A percentile compares a stretch with the other conserved stretches of the same genome.
phyloP scores from a whole-genome alignment of 1,140 invertebrate genomes.

The Aphelenchoides fujianensis region DNA sequence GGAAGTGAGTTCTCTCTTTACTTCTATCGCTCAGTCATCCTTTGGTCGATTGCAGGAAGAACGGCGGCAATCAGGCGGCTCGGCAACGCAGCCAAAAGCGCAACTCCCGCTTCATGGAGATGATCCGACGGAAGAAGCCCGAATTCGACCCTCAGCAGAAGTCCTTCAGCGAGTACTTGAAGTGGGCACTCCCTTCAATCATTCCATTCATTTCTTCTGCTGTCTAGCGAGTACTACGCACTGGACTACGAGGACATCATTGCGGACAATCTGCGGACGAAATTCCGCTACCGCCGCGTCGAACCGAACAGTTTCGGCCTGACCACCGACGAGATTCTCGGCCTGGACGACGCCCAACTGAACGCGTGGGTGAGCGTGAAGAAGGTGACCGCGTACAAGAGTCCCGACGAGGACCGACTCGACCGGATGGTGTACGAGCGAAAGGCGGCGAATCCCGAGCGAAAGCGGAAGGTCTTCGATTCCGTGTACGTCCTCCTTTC shows the following conservation, averaged over 20 bases:
- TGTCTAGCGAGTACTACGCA: conserved; percentile 88
- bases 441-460: conserved; percentile 72
- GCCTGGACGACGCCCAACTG: conserved; percentile 83
- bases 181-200: too few species aligned
- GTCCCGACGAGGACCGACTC: conserved; percentile 75
- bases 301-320: conserved; percentile 85
- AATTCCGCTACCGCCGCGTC: conserved; percentile 87
- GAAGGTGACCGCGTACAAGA: conserved; percentile 75
- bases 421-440: conserved; percentile 75
- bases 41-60: too few species aligned
- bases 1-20: too few species aligned
- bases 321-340: conserved; percentile 83
- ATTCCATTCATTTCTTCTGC: too few species aligned
- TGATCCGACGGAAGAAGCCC: conserved; percentile 73
- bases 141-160: conserved; percentile 76
- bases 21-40: too few species aligned
- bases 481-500: conserved; percentile 6
- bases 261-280: conserved; percentile 77
- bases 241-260: conserved; percentile 92
- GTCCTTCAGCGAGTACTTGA: conserved; percentile 80
- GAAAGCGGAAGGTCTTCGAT: conserved; percentile 76
- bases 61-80: conserved; percentile 5
- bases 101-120: conserved; percentile 71
- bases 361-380: conserved; percentile 91
- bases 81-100: conserved; percentile 58